These are phyloP conservation scores for Heliocidaris tuberculata DNA, from an alignment of 35 echinoderm and acorn worm species.

Conservation along the genomic window DNA sequence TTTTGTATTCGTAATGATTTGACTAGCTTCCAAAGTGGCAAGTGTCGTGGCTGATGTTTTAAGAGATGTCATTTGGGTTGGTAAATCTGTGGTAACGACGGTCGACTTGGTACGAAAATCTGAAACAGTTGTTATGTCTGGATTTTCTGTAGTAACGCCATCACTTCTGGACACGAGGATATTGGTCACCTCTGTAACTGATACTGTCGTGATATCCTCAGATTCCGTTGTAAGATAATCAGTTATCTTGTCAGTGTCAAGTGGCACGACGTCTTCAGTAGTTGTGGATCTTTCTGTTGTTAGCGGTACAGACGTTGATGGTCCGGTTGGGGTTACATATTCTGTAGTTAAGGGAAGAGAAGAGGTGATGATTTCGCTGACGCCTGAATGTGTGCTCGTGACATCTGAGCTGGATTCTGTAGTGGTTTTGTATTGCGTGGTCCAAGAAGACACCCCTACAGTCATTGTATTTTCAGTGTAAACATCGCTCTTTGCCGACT, in stretches of 20 bases:
- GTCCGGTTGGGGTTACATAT: neutral
- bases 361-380: neutral
- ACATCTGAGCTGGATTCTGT: neutral
- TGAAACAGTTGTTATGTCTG: neutral
- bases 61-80: neutral
- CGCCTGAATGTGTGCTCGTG: neutral
- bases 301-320: neutral
- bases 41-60: neutral
- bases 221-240: neutral
- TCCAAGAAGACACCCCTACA: neutral
- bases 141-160: neutral
- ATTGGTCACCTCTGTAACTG: neutral
- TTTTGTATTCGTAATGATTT: neutral
- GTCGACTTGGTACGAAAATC: neutral
- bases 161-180: neutral
- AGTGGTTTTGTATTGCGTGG: neutral
- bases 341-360: neutral
- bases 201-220: neutral
- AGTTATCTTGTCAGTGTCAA: neutral
- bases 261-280: neutral
- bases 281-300: neutral
- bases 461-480: neutral
- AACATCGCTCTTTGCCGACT: neutral
- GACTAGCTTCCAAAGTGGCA: neutral
- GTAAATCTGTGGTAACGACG: neutral